Evolutionary conservation across 2,888 invertebrate species (phyloP).

Genomic region (Euclidia mi): DNA sequence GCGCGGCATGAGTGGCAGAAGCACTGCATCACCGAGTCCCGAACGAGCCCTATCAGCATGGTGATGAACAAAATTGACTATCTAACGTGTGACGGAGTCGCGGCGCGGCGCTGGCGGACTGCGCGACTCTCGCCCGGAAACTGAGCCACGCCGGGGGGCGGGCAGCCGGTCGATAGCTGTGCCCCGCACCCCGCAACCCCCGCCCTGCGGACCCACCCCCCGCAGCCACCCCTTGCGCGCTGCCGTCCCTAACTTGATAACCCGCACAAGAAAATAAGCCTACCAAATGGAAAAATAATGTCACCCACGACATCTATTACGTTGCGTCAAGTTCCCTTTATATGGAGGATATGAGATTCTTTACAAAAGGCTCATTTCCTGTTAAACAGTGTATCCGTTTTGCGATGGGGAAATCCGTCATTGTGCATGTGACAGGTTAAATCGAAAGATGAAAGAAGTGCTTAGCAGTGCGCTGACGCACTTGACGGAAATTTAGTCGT

Average conservation of each 20-base stretch:
- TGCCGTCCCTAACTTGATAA: constrained; percentile 88
- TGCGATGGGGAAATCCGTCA: constrained; percentile 4
- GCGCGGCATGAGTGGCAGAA: constrained; percentile 98
- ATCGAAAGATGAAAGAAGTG: constrained; percentile 2
- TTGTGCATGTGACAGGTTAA: constrained; percentile 11
- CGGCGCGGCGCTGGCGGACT: constrained; percentile 89
- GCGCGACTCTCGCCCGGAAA: constrained; percentile 91
- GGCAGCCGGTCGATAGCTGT: constrained; percentile 90
- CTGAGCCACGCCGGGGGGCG: constrained; percentile 89
- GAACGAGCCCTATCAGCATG: constrained; percentile 97
- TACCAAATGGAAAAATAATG: constrained; percentile 88
- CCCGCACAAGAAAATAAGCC: constrained; percentile 88
- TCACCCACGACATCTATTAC: constrained; percentile 78
- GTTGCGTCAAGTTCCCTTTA: constrained; percentile 60
- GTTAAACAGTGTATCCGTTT: constrained; percentile 17
- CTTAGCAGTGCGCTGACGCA: background rate
- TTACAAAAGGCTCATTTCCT: constrained; percentile 24
- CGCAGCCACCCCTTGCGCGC: constrained; percentile 76
- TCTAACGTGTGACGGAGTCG: constrained; percentile 86
- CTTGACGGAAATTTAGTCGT: constrained; percentile 10
- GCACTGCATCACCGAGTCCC: constrained; percentile 98
- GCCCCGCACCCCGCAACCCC: constrained; percentile 80
- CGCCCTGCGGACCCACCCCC: constrained; percentile 85
- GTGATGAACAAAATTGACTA: constrained; percentile 84
- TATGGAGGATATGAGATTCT: constrained; percentile 45